A percentile compares a stretch with the other conserved stretches of the same genome.
Conservation (phyloP, 2,113 vertebrate genomes). For the Planiliza haematocheilus region DNA sequence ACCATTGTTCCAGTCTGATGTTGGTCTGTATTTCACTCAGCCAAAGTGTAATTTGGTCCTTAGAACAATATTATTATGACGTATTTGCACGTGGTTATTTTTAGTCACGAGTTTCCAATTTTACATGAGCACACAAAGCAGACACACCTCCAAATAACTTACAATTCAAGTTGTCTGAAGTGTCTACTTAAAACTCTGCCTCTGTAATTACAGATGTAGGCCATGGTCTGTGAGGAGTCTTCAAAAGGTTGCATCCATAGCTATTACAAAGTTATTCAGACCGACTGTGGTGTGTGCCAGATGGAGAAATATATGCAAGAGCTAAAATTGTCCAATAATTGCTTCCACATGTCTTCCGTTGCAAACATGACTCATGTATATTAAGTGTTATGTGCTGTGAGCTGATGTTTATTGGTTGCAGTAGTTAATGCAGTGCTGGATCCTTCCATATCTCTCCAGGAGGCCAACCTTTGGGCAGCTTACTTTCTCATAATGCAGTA, state of each 20-base stretch:
- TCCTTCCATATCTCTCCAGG: too few relatives aligned
- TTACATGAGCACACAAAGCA: slow-evolving; percentile 1
- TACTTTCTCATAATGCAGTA: too few relatives aligned
- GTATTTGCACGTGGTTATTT: slow-evolving; percentile 10
- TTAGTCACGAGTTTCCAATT: not conserved
- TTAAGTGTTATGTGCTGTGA: not conserved
- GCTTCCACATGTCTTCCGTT: not conserved
- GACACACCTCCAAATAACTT: slow-evolving; percentile 1
- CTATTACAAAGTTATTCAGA: not conserved
- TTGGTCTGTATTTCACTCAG: slow-evolving; percentile 12
- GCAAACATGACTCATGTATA: not conserved
- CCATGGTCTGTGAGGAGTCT: not conserved
- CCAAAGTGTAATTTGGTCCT: not conserved
- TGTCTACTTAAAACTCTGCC: slow-evolving; percentile 11
- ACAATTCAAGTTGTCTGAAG: slow-evolving; percentile 16
- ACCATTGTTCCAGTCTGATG: not conserved
- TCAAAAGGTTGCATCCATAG: not conserved
- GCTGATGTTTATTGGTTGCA: too few relatives aligned
- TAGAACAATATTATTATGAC: slow-evolving; percentile 7
- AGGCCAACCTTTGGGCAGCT: too few relatives aligned
- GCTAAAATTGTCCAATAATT: not conserved
- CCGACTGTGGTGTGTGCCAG: not conserved
- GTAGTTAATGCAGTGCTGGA: too few relatives aligned
- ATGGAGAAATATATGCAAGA: not conserved
- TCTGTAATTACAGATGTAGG: slow-evolving; percentile 33